Evolutionary conservation across 1,140 invertebrate genomes (phyloP), one percentile per base, ranked within the genome.

Genomic region (Pseudomyrmex flavicornis): DNA sequence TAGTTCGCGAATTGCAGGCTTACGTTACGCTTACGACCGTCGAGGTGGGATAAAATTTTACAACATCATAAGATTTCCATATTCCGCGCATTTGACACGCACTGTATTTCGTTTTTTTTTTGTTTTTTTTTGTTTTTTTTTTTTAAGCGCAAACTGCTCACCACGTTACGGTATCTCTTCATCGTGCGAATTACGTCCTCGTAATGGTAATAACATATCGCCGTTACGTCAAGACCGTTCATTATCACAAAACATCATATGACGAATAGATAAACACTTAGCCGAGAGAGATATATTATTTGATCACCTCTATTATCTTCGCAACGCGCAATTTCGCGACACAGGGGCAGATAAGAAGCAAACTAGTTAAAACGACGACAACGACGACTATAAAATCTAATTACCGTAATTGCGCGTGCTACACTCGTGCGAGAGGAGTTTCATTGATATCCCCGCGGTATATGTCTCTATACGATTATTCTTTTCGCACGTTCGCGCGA

Each of bases 251-350:
- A 80, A 80, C 76, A 72, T 54, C 76, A 12, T 17, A 17, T 80
- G 66, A 80, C 76, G 76, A 80, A 80, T 80, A 70, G 66, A 80
- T 80, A 72, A 80, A 80, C 48, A 59, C 56, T 70, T 26, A 54
- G 52, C 66, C 13, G 20, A 48, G 35, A 48, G 35, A 59, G 66
- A 80, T 20, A 88, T 83, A 80, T 84, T 88, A 88, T 87, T 74
- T 82, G 69, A 79, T 79, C 85, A 61, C 75, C 68, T 75, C 82
- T 88, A 85, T 88, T 87, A 87, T 88, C 82, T 87, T 87, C 72
- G 87, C 85, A 82, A 59, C 70, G 87, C 82, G 82, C 76, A 88
- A 88, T 87, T 82, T 73, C 86, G 86, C 86, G 85, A 66, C 74
- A 26, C 35, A 26, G 2, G 61, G 68, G 72, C 58, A 84, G 86